Base-by-base conservation (phyloP, 2,888 invertebrate genomes). In the Fragum whitleyi region DNA sequence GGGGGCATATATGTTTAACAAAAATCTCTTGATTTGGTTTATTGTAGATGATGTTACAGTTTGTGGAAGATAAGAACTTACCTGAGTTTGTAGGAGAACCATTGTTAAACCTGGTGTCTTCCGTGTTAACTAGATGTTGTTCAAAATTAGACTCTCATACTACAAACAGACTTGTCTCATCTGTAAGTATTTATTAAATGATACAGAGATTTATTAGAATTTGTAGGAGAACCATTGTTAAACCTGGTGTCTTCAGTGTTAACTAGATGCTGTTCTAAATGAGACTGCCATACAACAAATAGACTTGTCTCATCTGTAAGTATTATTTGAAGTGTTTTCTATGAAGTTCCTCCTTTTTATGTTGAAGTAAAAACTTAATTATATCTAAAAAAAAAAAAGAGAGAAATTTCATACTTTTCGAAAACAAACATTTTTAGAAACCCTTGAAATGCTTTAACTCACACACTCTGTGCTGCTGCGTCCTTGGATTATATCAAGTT, bases 221-320 rank as follows among this genome's bases (percentile, higher is more conserved):
- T 53, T 9, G 53, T 75, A 11, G 89, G 86, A 11, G 59, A 80
- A 36, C 80, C 82, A 23, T 51, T 91, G 19, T 72, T 92, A 26
- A 61, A 75, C 1, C 67, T 84, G 5, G 71, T 87, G 1, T 83
- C 91, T 16, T 70, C 75, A n/a, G 74, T 92, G 2, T 75, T 92
- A 19, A 42, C 81, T 39, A 77, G 83, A 11, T 83, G 85, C 62
- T 83, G 88, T 62, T 71, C 86, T 14, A 77, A 69, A 16, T 77
- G 91, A 47, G 79, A 86, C 7, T 82, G 89, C 42, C 87, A 87
- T 29, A 81, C 61, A 36, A 87, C 89, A 7, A 79, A 85, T 3
- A 89, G 85, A 76, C 75, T 92, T 21, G 72, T 90, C 19, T 80
- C 88, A 9, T 39, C 74, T 70, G 91, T 92, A 79, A 85, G 87